Evolutionary conservation across 23 tunicate species (phyloP).

Genomic region (Botrylloides violaceus): DNA sequence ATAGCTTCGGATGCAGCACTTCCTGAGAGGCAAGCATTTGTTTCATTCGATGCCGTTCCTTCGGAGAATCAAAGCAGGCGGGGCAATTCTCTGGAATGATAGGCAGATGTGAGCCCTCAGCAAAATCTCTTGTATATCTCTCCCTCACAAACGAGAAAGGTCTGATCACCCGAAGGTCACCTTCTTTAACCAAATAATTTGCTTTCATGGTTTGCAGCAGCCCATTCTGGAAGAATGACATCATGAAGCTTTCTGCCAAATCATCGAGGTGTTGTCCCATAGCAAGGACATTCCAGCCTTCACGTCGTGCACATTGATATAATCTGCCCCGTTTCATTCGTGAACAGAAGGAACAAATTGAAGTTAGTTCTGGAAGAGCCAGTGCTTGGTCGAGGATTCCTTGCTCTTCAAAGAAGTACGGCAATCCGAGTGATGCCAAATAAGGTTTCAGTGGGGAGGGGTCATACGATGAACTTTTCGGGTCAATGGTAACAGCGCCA

Average conservation of each 20-base stretch:
- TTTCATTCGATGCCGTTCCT: slow-evolving; percentile 98
- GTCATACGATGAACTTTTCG: slow-evolving; percentile 94
- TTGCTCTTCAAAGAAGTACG: slow-evolving; percentile 87
- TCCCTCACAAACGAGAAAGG: slow-evolving; percentile 93
- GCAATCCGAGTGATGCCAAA: slow-evolving; percentile 48
- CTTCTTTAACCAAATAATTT: slow-evolving; percentile 75
- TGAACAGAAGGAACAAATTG: slow-evolving; percentile 93
- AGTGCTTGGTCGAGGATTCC: slow-evolving; percentile 77
- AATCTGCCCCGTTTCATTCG: slow-evolving; percentile 96
- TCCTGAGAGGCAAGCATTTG: slow-evolving; percentile 96
- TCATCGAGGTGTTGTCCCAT: slow-evolving; percentile 98
- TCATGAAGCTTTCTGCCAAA: slow-evolving; percentile 89
- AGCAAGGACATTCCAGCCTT: slow-evolving; percentile 97
- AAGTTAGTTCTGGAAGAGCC: slow-evolving; percentile 48
- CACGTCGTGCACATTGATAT: slow-evolving; percentile 77
- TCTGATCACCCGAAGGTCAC: slow-evolving; percentile 91
- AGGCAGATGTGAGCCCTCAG: slow-evolving; percentile 73
- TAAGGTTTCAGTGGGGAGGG: slow-evolving; percentile 92
- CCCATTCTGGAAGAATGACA: slow-evolving; percentile 97
- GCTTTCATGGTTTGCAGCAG: slow-evolving; percentile 96
- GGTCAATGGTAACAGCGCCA: slow-evolving; percentile 99
- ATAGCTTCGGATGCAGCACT: slow-evolving; percentile 88
- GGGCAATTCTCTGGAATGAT: slow-evolving; percentile 99
- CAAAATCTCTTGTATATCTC: slow-evolving; percentile 90
- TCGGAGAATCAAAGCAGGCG: slow-evolving; percentile 98